Conservation (phyloP, 2,888 invertebrate species). For the Nectonema munidae region DNA sequence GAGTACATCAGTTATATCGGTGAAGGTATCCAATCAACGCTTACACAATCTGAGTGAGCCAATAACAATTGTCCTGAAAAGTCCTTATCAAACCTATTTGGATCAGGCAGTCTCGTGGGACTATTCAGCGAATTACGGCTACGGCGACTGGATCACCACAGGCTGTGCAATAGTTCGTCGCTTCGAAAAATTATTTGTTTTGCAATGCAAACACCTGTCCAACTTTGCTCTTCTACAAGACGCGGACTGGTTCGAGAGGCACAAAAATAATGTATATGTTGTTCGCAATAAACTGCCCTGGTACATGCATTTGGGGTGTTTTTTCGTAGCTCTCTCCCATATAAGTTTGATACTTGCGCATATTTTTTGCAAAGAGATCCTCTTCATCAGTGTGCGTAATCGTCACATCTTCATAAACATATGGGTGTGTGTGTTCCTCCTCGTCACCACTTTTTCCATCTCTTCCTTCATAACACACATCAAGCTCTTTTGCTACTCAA, state of each 20-base stretch:
- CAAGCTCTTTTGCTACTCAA: not conserved
- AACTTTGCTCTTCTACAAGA: too few species aligned
- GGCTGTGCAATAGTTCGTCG: not conserved
- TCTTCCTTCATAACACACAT: not conserved
- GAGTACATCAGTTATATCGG: too few species aligned
- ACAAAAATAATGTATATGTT: too few species aligned
- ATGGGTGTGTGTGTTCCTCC: not conserved
- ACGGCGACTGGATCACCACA: not conserved
- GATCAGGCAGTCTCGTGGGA: constrained; percentile 1
- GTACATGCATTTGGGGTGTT: constrained; percentile 10
- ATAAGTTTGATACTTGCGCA: not conserved
- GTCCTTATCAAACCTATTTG: not conserved
- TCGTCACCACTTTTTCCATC: not conserved
- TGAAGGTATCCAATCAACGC: too few species aligned
- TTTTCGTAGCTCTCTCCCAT: not conserved
- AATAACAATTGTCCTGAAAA: not conserved
- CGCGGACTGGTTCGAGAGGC: too few species aligned
- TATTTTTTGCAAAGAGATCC: not conserved
- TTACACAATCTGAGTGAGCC: not conserved
- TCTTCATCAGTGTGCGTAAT: not conserved
- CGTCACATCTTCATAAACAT: constrained; percentile 1
- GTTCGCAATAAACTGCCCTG: too few species aligned
- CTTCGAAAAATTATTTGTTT: not conserved
- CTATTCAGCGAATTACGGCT: not conserved
- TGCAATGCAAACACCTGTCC: not conserved